These are phyloP conservation scores for Gymnothorax reevesii DNA, from an alignment of 2,797 vertebrate species.

Conservation along the genomic window DNA sequence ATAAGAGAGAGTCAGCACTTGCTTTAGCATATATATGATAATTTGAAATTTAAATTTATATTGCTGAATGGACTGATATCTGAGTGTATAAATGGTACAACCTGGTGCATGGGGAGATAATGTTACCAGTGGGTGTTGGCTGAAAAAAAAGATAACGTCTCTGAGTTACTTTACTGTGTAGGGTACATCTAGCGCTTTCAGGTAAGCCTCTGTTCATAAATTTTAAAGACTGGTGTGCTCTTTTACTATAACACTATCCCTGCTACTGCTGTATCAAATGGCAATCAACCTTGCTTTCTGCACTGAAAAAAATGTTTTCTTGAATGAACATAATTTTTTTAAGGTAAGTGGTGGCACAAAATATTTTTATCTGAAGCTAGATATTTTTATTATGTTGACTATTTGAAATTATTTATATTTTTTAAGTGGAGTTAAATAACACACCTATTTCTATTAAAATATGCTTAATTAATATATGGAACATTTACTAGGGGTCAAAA, in stretches of 20 bases:
- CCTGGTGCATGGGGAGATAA: background rate
- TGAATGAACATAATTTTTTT: too few relatives aligned
- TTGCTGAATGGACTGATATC: background rate
- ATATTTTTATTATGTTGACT: too few relatives aligned
- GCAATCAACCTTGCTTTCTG: background rate
- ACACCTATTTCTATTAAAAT: too few relatives aligned
- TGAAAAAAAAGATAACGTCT: background rate
- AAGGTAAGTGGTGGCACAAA: too few relatives aligned
- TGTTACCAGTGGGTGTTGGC: background rate
- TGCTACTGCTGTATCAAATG: background rate
- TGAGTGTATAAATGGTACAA: background rate
- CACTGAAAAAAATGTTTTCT: too few relatives aligned
- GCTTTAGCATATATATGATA: background rate
- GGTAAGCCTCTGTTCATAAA: constrained; percentile 1
- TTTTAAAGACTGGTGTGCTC: background rate
- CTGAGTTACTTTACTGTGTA: background rate
- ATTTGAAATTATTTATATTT: too few relatives aligned
- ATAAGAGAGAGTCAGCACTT: background rate
- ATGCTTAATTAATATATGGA: too few relatives aligned
- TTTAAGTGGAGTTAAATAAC: too few relatives aligned
- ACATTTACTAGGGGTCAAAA: too few relatives aligned
- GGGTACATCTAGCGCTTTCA: background rate
- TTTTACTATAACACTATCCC: background rate
- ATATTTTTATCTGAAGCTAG: too few relatives aligned
- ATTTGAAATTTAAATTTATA: background rate